These are phyloP conservation scores for Hyposmocoma kahamanoa DNA, from an alignment of 1,140 invertebrate species.

Conservation along the genomic window DNA sequence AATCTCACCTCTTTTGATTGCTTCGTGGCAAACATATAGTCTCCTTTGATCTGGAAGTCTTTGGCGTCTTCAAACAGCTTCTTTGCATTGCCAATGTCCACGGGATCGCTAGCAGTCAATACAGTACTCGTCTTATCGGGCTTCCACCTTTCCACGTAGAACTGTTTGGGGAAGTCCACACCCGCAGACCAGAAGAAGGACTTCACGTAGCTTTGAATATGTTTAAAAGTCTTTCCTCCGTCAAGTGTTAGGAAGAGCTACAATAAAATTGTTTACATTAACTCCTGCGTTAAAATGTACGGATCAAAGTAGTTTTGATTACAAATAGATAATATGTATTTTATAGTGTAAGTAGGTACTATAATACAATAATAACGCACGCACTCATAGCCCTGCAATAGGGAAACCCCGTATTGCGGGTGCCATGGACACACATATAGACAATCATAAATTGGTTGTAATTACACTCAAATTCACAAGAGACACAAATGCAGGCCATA, in stretches of 20 bases:
- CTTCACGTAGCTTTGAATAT: slow-evolving; percentile 83
- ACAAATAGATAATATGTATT: too few species aligned
- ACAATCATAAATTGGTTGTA: too few species aligned
- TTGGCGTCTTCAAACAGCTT: slow-evolving; percentile 80
- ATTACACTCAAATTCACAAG: too few species aligned
- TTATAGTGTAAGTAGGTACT: too few species aligned
- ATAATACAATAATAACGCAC: too few species aligned
- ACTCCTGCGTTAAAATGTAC: too few species aligned
- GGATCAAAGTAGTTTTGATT: too few species aligned
- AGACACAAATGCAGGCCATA: too few species aligned
- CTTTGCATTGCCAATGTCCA: slow-evolving; percentile 48
- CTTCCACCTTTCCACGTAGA: slow-evolving; percentile 83
- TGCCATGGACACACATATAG: too few species aligned
- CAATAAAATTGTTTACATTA: too few species aligned
- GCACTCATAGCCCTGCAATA: too few species aligned
- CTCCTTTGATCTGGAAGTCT: slow-evolving; percentile 87
- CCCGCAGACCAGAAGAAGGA: slow-evolving; percentile 81
- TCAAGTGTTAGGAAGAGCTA: slow-evolving; percentile 86
- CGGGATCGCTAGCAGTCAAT: slow-evolving; percentile 69
- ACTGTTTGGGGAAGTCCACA: slow-evolving; percentile 61
- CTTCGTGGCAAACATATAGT: slow-evolving; percentile 89
- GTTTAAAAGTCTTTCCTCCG: slow-evolving; percentile 81
- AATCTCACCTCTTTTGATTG: slow-evolving; percentile 68
- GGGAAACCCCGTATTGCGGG: too few species aligned
- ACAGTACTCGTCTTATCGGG: slow-evolving; percentile 77